These are phyloP conservation scores for Busseola fusca DNA, from an alignment of 2,888 invertebrate species.

Conservation along the genomic window DNA sequence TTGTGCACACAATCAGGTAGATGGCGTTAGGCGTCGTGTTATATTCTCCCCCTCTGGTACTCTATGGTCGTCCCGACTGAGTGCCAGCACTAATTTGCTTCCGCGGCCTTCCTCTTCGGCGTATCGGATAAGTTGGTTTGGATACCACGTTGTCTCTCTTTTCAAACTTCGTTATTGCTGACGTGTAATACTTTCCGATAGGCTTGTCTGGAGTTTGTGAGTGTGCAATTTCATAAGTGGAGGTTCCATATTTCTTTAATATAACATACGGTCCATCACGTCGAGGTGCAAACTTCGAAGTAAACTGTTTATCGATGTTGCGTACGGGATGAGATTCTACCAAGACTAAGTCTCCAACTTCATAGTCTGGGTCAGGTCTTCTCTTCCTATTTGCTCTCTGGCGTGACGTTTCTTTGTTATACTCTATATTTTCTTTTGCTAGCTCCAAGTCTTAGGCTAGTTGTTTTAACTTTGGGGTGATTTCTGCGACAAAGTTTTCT, in stretches of 20 bases:
- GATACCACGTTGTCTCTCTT: conserved; percentile 4
- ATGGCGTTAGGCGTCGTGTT: not conserved
- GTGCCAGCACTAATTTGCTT: not conserved
- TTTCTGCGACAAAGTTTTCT: not conserved
- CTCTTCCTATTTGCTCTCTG: too few species aligned
- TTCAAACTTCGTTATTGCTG: conserved; percentile 22
- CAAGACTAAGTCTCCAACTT: too few species aligned
- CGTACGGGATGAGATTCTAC: not conserved
- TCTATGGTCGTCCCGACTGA: conserved; percentile 2
- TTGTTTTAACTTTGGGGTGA: too few species aligned
- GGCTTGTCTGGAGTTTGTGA: not conserved
- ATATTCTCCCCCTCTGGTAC: not conserved
- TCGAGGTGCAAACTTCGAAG: not conserved
- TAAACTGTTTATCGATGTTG: not conserved
- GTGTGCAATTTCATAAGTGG: not conserved
- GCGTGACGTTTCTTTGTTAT: too few species aligned
- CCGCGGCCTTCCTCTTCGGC: not conserved
- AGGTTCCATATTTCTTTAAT: conserved; percentile 3
- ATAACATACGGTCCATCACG: not conserved
- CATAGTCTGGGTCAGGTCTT: too few species aligned
- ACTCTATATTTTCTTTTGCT: too few species aligned
- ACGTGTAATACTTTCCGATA: conserved; percentile 23
- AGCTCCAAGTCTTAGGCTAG: too few species aligned
- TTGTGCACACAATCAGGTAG: too few species aligned
- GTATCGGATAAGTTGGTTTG: not conserved